These are phyloP conservation scores for Bombus vancouverensis DNA, from an alignment of 1,140 invertebrate genomes.

Conservation along the genomic window DNA sequence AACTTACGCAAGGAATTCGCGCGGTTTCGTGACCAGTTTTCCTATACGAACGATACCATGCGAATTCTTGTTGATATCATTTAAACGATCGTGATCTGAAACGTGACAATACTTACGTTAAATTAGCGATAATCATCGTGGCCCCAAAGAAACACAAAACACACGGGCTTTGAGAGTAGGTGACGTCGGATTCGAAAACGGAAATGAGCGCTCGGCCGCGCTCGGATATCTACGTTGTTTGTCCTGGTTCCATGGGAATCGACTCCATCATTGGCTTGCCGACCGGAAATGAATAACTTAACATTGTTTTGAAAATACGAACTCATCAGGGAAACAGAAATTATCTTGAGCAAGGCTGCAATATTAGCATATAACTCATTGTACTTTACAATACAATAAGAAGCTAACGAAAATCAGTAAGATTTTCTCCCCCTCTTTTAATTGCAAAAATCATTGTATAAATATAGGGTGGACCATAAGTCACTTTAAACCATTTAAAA, in stretches of 20 bases:
- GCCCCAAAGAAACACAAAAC: constrained; percentile 79
- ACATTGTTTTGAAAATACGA: constrained; percentile 44
- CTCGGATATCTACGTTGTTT: constrained; percentile 48
- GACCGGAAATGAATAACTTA: constrained; percentile 24
- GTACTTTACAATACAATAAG: too few relatives aligned
- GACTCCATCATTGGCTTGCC: constrained; percentile 1
- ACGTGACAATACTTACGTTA: constrained; percentile 75
- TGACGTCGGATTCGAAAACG: constrained; percentile 79
- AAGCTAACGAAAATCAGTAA: too few relatives aligned
- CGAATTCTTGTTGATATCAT: neutral
- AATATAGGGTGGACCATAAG: too few relatives aligned
- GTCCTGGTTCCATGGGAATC: constrained; percentile 37
- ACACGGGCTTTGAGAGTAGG: constrained; percentile 76
- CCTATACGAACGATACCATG: constrained; percentile 65
- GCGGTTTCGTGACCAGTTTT: constrained; percentile 70
- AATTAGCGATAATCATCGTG: constrained; percentile 80
- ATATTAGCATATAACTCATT: neutral
- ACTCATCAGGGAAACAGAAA: neutral
- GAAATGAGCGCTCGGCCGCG: constrained; percentile 72
- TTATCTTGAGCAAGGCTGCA: neutral
- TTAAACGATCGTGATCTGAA: neutral
- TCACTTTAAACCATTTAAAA: too few relatives aligned
- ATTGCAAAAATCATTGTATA: too few relatives aligned
- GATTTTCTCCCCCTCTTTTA: too few relatives aligned
- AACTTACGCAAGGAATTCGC: constrained; percentile 66